phyloP scores from a whole-genome alignment of 2,797 vertebrate genomes.

The Sus cebifrons region DNA sequence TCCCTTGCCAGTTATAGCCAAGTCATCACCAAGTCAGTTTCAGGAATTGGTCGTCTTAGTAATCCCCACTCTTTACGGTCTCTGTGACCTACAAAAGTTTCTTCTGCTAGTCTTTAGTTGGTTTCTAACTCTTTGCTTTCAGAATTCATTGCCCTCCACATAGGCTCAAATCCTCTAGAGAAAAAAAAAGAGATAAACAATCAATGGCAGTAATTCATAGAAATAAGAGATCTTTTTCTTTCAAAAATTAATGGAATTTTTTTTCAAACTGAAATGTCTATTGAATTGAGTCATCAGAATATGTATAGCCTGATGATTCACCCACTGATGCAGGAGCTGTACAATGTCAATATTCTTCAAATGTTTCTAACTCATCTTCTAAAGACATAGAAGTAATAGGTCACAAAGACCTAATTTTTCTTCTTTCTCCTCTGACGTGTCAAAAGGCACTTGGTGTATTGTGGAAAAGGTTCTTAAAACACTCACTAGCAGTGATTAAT shows the following conservation, averaged over 20 bases:
- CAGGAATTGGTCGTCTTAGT: not conserved
- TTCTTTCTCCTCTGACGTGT: conserved; percentile 63
- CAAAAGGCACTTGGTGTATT: conserved; percentile 76
- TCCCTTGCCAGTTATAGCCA: not conserved
- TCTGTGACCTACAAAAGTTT: not conserved
- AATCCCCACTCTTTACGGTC: not conserved
- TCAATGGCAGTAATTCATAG: conserved; percentile 18
- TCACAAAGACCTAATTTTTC: conserved; percentile 68
- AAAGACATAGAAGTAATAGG: conserved; percentile 73
- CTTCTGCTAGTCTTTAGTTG: not conserved
- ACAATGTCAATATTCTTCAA: conserved; percentile 33
- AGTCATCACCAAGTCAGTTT: not conserved
- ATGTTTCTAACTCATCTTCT: conserved; percentile 71
- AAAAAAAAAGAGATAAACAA: not conserved
- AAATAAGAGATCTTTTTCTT: not conserved
- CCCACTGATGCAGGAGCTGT: not conserved
- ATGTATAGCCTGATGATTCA: conserved; percentile 15
- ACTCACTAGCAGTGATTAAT: conserved; percentile 67
- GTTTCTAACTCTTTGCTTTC: not conserved
- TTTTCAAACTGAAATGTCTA: conserved; percentile 36
- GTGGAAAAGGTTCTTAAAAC: conserved; percentile 49
- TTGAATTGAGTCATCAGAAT: conserved; percentile 22
- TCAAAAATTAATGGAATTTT: conserved; percentile 36
- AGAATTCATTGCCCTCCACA: not conserved
- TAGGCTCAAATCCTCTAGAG: not conserved